phyloP scores from a whole-genome alignment of 2,888 invertebrate genomes.

The Drosophila merina region DNA sequence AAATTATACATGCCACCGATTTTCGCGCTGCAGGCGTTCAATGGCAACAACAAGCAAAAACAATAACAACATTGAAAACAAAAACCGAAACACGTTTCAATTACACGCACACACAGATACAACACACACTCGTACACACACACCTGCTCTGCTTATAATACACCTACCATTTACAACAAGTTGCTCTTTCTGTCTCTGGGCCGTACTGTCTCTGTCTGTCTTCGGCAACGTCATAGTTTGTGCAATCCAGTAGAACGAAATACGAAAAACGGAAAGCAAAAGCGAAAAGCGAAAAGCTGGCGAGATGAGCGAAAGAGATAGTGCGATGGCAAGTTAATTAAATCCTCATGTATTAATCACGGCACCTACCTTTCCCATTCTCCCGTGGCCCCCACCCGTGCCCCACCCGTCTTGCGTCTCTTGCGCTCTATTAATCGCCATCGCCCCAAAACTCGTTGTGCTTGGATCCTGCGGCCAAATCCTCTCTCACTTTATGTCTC shows the following conservation, averaged over 20 bases:
- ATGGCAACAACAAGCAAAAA: conserved; percentile 35
- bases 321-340: conserved; percentile 79
- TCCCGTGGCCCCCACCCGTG: neutral
- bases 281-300: conserved; percentile 10
- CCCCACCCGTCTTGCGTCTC: conserved; percentile 12
- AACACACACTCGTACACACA: conserved; percentile 16
- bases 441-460: conserved; percentile 57
- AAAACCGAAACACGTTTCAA: conserved; percentile 64
- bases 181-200: conserved; percentile 29
- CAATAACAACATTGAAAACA: conserved; percentile 39
- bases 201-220: neutral
- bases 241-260: conserved; percentile 44
- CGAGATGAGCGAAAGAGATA: conserved; percentile 57
- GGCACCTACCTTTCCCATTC: conserved; percentile 63
- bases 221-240: conserved; percentile 41
- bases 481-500: conserved; percentile 3
- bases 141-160: conserved; percentile 29
- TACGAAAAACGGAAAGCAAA: conserved; percentile 6
- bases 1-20: conserved; percentile 82
- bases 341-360: conserved; percentile 82
- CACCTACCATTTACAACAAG: conserved; percentile 59
- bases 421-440: conserved; percentile 73
- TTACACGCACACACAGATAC: conserved; percentile 48
- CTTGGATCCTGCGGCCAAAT: conserved; percentile 29
- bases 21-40: conserved; percentile 79